phyloP scores from a whole-genome alignment of 2,113 vertebrate genomes.

The Triplophysa siluroides region DNA sequence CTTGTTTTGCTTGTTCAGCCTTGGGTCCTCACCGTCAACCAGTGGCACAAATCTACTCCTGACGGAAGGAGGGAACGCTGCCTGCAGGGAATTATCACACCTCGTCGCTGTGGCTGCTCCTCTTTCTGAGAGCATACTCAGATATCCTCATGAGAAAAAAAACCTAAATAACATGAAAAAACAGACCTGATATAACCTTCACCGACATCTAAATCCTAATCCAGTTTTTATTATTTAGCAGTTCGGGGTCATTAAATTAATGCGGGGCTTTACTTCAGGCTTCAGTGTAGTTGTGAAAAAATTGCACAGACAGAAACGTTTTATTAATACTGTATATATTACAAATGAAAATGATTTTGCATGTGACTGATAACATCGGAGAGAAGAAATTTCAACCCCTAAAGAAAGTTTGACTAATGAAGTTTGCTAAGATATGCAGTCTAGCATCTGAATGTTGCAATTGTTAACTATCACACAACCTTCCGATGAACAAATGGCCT shows the following conservation, averaged over 20 bases:
- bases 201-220: conserved; percentile 43
- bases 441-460: not conserved
- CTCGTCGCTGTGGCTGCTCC: conserved; percentile 11
- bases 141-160: conserved; percentile 20
- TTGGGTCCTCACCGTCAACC: conserved; percentile 33
- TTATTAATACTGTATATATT: no score
- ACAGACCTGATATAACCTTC: conserved; percentile 24
- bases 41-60: conserved; percentile 32
- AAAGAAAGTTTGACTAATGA: not conserved
- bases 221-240: conserved; percentile 58
- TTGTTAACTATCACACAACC: conserved; percentile 5
- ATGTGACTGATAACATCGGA: not conserved
- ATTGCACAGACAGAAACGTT: no score
- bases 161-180: not conserved
- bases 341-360: no score
- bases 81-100: conserved; percentile 37
- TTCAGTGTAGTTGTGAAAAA: conserved; percentile 35
- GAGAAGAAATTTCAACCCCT: not conserved
- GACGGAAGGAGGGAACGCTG: conserved; percentile 29
- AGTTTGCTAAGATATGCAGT: not conserved
- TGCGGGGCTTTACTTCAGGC: conserved; percentile 39
- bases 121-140: conserved; percentile 32
- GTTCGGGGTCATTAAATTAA: conserved; percentile 46
- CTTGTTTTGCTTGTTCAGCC: conserved; percentile 37
- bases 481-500: not conserved